These are phyloP conservation scores for Lacanobia oleracea DNA, from an alignment of 2,888 invertebrate species.

Conservation along the genomic window DNA sequence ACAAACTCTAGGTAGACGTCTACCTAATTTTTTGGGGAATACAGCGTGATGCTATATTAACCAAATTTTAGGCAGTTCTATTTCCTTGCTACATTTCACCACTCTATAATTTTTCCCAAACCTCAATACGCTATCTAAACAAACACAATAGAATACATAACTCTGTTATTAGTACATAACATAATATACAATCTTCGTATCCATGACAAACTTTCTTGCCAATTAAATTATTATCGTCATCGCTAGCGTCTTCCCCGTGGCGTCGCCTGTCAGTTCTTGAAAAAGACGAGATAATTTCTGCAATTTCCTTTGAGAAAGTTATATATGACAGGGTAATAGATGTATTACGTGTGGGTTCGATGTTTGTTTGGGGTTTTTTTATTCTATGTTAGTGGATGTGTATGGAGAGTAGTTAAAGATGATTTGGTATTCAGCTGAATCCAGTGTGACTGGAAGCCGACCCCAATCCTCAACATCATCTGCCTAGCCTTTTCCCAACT, in stretches of 20 bases:
- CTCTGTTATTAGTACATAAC: background rate
- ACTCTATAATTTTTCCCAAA: background rate
- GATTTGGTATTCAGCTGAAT: too few relatives aligned
- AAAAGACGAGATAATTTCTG: conserved; percentile 69
- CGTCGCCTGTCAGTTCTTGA: conserved; percentile 50
- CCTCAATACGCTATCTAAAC: background rate
- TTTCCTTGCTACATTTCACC: too few relatives aligned
- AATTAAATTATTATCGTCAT: conserved; percentile 58
- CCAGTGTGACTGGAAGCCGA: too few relatives aligned
- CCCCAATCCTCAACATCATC: too few relatives aligned
- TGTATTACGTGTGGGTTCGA: conserved; percentile 36
- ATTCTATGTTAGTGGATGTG: background rate
- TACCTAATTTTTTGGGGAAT: too few relatives aligned
- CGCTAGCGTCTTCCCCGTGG: conserved; percentile 29
- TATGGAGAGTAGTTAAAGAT: background rate
- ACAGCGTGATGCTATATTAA: too few relatives aligned
- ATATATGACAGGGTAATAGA: conserved; percentile 63
- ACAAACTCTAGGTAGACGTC: too few relatives aligned
- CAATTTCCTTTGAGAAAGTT: conserved; percentile 72
- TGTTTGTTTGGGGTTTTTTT: conserved; percentile 34
- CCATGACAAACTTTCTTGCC: conserved; percentile 58
- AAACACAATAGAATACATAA: conserved; percentile 38
- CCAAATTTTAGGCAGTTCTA: too few relatives aligned
- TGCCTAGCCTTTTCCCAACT: too few relatives aligned
- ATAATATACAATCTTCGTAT: conserved; percentile 52